Evolutionary conservation across 2,113 vertebrate genomes (phyloP).

Genomic region (Pomatorhinus ruficollis): DNA sequence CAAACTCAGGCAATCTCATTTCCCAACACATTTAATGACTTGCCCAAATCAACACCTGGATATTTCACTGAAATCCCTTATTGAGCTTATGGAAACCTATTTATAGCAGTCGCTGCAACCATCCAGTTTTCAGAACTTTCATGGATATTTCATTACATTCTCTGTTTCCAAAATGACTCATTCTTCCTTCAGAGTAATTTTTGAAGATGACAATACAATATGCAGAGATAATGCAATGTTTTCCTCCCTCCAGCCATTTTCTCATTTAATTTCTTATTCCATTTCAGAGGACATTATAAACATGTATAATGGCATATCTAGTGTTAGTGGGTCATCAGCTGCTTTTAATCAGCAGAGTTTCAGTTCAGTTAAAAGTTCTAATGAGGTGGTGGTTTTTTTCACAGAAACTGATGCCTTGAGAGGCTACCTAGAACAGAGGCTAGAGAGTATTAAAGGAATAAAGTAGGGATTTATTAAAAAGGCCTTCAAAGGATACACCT

Average conservation of each 20-base stretch:
- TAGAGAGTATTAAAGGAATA: not conserved
- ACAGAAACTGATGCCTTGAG: not conserved
- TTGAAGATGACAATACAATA: not conserved
- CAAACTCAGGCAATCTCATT: not conserved
- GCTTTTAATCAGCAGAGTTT: not conserved
- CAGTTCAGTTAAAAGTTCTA: not conserved
- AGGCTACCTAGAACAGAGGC: not conserved
- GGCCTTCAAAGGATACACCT: not conserved
- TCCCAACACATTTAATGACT: not conserved
- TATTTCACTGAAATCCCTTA: not conserved
- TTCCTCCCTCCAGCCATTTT: not conserved
- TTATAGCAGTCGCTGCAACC: not conserved
- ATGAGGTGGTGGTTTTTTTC: not conserved
- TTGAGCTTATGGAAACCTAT: not conserved
- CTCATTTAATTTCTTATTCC: not conserved
- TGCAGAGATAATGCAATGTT: not conserved
- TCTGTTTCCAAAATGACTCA: conserved; percentile 1
- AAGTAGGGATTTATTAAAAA: not conserved
- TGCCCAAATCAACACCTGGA: not conserved
- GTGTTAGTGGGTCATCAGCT: not conserved
- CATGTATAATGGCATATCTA: not conserved
- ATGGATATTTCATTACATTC: not conserved
- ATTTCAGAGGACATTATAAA: not conserved
- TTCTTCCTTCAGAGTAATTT: not conserved
- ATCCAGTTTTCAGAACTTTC: not conserved